phyloP scores from a whole-genome alignment of 1,140 invertebrate species.

The Pemphigus obesinymphae region DNA sequence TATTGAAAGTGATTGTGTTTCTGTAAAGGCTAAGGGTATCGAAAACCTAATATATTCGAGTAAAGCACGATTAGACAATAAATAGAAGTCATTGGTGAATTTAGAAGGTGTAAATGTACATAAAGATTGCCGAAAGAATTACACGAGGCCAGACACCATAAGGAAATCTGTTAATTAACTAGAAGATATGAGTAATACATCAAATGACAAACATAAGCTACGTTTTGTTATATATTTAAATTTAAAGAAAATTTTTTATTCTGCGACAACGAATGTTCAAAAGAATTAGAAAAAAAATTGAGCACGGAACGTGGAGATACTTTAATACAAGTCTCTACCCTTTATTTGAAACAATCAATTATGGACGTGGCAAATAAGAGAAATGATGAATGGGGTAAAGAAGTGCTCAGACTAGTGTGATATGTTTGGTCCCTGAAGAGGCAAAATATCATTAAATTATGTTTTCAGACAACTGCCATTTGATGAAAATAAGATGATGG shows the following conservation, averaged over 20 bases:
- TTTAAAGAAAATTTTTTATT: too few relatives aligned
- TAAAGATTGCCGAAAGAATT: neutral
- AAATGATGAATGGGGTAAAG: slow-evolving; percentile 1
- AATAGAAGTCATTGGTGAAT: too few relatives aligned
- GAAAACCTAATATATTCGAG: neutral
- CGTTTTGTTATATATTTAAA: neutral
- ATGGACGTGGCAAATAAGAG: neutral
- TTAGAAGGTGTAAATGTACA: neutral
- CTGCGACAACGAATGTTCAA: too few relatives aligned
- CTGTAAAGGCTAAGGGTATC: neutral
- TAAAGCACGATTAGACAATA: too few relatives aligned
- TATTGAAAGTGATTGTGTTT: neutral
- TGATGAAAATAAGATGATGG: neutral
- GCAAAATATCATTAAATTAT: neutral
- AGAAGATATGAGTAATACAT: neutral
- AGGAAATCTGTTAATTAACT: neutral
- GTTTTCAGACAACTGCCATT: neutral
- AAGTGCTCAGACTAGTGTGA: neutral
- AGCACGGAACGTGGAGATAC: slow-evolving; percentile 7
- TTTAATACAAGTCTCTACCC: neutral
- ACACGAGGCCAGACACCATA: neutral
- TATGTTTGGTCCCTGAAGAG: neutral
- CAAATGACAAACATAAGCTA: neutral
- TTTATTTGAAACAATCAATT: neutral
- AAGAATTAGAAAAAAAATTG: too few relatives aligned